Conservation (phyloP, 2,797 vertebrate species). For the Periparus ater region DNA sequence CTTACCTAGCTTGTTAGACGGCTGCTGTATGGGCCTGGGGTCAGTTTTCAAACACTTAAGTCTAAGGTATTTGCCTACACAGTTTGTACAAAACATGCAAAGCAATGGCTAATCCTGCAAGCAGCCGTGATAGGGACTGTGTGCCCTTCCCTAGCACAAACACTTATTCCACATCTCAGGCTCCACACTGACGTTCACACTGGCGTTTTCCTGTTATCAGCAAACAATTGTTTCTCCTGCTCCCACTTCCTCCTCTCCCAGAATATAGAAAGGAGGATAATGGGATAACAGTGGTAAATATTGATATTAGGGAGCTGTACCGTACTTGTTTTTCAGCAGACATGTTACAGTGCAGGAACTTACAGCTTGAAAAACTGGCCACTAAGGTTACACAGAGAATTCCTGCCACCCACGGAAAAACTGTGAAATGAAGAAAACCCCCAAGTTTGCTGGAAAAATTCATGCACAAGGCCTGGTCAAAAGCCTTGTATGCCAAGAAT, state of each 20-base stretch:
- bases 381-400: neutral
- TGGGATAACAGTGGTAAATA: constrained; percentile 17
- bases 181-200: neutral
- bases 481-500: neutral
- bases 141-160: neutral
- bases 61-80: neutral
- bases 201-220: constrained; percentile 29
- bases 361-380: neutral
- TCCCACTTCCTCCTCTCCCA: constrained; percentile 36
- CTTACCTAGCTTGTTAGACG: constrained; percentile 21
- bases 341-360: neutral
- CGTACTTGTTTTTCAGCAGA: constrained; percentile 23
- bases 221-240: constrained; percentile 9
- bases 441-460: constrained; percentile 18
- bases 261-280: constrained; percentile 20
- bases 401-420: neutral
- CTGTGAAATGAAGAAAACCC: neutral
- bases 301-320: neutral
- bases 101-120: constrained; percentile 12
- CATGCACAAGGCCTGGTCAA: neutral
- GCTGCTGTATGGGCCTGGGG: neutral
- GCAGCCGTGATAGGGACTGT: neutral
- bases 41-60: neutral
- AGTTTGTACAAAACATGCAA: neutral
- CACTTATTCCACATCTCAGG: neutral